Conservation (phyloP, 2,797 vertebrate genomes). For the Denticeps clupeoides region DNA sequence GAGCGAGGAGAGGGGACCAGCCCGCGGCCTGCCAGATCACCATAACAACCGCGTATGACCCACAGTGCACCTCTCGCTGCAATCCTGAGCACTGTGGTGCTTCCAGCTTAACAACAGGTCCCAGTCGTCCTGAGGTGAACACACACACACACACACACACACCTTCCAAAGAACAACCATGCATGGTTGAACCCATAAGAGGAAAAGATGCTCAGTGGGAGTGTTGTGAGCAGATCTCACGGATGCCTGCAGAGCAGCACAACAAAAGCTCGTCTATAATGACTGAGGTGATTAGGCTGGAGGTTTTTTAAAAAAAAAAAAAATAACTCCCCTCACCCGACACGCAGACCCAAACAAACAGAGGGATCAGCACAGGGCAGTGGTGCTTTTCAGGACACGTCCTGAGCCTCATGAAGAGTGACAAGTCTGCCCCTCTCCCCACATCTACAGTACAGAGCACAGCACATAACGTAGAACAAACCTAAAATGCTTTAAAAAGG, state of each 20-base stretch:
- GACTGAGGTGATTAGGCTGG: background rate
- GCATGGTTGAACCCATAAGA: no score
- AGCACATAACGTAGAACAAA: no score
- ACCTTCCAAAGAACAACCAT: no score
- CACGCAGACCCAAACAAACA: slow-evolving; percentile 30
- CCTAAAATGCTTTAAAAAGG: no score
- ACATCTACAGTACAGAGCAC: no score
- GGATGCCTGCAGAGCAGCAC: background rate
- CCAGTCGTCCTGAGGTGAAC: slow-evolving; percentile 30
- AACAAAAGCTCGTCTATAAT: background rate
- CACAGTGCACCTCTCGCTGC: slow-evolving; percentile 59
- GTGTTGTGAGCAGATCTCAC: background rate
- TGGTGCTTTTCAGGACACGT: slow-evolving; percentile 25
- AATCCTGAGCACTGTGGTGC: slow-evolving; percentile 37
- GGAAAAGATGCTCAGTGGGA: no score
- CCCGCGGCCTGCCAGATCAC: slow-evolving; percentile 55
- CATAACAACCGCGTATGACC: slow-evolving; percentile 65
- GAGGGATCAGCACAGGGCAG: slow-evolving; percentile 31
- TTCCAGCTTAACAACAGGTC: slow-evolving; percentile 30
- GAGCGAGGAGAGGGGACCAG: slow-evolving; percentile 49
- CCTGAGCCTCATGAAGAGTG: background rate
- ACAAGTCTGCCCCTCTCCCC: background rate
- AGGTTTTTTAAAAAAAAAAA: no score
- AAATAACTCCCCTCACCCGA: slow-evolving; percentile 24
- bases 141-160: background rate